Base-by-base conservation (phyloP, 2,113 vertebrate genomes). In the Alaudala cheleensis region DNA sequence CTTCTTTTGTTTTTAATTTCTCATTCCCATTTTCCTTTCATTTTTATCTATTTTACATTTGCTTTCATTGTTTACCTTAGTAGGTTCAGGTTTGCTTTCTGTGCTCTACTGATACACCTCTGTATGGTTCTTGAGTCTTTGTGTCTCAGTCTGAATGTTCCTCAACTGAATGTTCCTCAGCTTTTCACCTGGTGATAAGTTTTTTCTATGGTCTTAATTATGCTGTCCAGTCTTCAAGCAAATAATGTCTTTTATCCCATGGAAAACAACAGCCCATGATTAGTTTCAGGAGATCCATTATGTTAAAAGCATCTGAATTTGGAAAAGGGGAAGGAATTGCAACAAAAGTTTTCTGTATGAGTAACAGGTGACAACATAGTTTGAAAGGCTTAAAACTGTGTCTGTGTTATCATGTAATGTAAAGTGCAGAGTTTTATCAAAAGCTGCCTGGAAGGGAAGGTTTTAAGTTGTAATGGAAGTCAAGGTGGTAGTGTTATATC, bases 101-200 rank as follows among this genome's bases (percentile, higher is more conserved):
- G 0, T 61, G 7, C 23, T 74, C 22, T 84, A 5, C 9, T 70
- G 19, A 9, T 66, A 25, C 0, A 1, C 9, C 19, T 74, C 37
- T 66, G 6, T 78, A 45, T 54, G 29, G 9, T 19, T 62, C 12
- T 66, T 78, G 56, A 54, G 5, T 90, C 40, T 9, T 44, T 64
- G 5, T 88, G 25, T 28, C 45, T 64, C 33, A 47, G 33, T 54
- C 53, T 64, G 51, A 79, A 17, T 89, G 33, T 82, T 77, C 18
- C 24, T 70, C 39, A 71, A 17, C 24, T 56, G 33, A 60, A 44
- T 26, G 14, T 64, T 80, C 16, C 37, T 81, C 47, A 76, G 1
- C 33, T 69, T 84, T 81, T 81, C 56, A 70, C 33, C 8, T 37
- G n/a, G 22, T 10, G 34, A 5, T 72, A 70, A 53, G 33, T 23